phyloP scores from a whole-genome alignment of 2,797 vertebrate species.

The Eidolon dupreanum region DNA sequence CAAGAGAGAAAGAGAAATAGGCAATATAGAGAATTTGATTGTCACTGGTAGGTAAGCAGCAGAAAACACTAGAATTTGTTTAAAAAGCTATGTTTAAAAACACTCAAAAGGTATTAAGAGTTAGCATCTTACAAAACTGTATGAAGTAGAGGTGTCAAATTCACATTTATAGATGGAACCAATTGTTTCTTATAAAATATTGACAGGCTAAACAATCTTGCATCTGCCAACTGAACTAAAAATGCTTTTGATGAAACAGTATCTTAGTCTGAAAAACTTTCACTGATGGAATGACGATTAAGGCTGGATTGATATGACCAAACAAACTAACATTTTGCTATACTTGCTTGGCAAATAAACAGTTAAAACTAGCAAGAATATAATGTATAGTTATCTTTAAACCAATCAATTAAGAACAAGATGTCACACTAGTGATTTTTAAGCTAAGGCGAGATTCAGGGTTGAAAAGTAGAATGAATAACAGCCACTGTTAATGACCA shows the following conservation, averaged over 20 bases:
- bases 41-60: background rate
- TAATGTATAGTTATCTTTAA: background rate
- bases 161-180: background rate
- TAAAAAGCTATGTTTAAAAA: background rate
- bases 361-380: background rate
- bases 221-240: constrained; percentile 9
- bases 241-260: background rate
- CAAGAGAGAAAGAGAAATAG: background rate
- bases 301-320: background rate
- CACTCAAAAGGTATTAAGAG: background rate
- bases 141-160: background rate
- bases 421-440: background rate
- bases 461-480: background rate
- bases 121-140: background rate
- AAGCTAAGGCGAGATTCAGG: background rate
- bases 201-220: background rate
- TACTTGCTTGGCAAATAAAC: background rate
- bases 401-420: background rate
- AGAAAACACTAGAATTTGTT: background rate
- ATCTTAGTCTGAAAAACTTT: background rate
- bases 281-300: background rate
- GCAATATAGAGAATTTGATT: background rate
- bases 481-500: background rate
- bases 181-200: background rate
- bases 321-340: background rate